Evolutionary conservation across 2,797 vertebrate genomes (phyloP).

Genomic region (Limnodromus scolopaceus): DNA sequence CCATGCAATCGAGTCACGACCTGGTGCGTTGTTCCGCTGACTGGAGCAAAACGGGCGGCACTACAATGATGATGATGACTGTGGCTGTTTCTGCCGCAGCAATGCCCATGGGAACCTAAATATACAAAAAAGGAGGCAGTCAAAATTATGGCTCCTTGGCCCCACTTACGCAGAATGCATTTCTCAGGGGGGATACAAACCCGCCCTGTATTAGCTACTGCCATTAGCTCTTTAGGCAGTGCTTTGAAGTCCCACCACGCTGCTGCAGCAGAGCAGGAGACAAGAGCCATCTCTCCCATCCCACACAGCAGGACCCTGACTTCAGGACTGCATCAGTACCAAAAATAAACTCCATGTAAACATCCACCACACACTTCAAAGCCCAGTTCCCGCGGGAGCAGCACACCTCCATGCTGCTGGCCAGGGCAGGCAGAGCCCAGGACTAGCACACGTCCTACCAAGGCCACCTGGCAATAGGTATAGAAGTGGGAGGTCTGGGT

Average conservation of each 20-base stretch:
- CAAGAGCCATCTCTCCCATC: neutral
- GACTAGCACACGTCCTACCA: neutral
- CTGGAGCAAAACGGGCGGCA: neutral
- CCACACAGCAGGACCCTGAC: neutral
- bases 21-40: neutral
- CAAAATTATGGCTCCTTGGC: neutral
- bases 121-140: neutral
- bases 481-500: neutral
- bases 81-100: neutral
- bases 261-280: neutral
- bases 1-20: rapidly evolving
- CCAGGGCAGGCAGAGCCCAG: neutral
- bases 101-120: neutral
- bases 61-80: neutral
- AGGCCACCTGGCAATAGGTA: neutral
- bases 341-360: neutral
- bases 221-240: neutral
- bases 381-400: neutral
- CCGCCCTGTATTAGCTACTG: rapidly evolving
- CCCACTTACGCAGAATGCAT: rapidly evolving
- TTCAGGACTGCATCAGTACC: neutral
- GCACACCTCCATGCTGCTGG: neutral
- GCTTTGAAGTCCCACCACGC: rapidly evolving
- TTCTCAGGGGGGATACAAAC: neutral
- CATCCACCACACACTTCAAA: neutral